Base-by-base conservation (phyloP, 2,888 invertebrate genomes). In the Lottia scabra region DNA sequence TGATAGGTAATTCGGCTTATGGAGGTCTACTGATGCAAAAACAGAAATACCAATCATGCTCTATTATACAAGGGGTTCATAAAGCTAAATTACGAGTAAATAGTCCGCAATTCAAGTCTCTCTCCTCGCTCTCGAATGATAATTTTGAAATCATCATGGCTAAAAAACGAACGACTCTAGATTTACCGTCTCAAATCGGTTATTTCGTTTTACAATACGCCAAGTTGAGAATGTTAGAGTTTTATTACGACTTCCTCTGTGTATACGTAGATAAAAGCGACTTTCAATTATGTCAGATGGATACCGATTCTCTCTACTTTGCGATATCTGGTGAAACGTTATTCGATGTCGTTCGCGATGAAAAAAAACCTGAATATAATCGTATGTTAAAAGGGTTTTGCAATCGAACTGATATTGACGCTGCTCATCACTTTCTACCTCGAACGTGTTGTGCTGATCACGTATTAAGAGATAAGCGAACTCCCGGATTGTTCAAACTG, bases 401-500 rank as follows among this genome's bases (percentile, higher is more conserved):
- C n/a, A n/a, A n/a, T n/a, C n/a, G n/a, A n/a, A n/a, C n/a, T n/a
- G n/a, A n/a, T n/a, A n/a, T n/a, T n/a, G n/a, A n/a, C n/a, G n/a
- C n/a, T n/a, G n/a, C n/a, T n/a, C n/a, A n/a, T n/a, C n/a, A n/a
- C n/a, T n/a, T n/a, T n/a, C n/a, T n/a, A n/a, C n/a, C n/a, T n/a
- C n/a, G n/a, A n/a, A n/a, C n/a, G n/a, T n/a, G n/a, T n/a, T n/a
- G n/a, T n/a, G n/a, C n/a, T n/a, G n/a, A n/a, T n/a, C n/a, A n/a
- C n/a, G n/a, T n/a, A n/a, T n/a, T n/a, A n/a, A n/a, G n/a, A n/a
- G n/a, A n/a, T 63, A 63, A 63, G 19, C 27, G 63, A 63, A 63
- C 63, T 63, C 63, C 63, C 15, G 63, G 63, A 23, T 63, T 63
- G 63, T 63, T 63, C 63, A 63, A 63, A 63, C 63, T 63, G 27